Percentiles rank a stretch among this genome's conserved stretches.
Evolutionary conservation across 2,797 vertebrate genomes (phyloP).

Genomic region (Myotis findleyi): DNA sequence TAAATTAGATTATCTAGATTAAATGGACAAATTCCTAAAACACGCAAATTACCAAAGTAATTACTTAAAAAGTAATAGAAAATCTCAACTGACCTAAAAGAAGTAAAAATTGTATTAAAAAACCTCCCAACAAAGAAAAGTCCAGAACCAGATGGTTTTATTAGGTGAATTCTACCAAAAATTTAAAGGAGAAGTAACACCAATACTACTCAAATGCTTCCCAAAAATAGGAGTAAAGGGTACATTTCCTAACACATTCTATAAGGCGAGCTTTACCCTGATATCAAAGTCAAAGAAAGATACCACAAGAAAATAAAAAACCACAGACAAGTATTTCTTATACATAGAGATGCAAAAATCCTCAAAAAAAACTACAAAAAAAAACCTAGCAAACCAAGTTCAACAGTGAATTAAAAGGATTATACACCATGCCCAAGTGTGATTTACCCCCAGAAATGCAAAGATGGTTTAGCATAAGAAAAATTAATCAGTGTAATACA

Average conservation of each 20-base stretch:
- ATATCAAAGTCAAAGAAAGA: not conserved
- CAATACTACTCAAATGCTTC: not conserved
- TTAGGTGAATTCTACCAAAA: not conserved
- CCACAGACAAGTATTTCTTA: not conserved
- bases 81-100: not conserved
- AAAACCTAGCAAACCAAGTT: not conserved
- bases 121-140: not conserved
- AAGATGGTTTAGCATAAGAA: not conserved
- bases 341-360: not conserved
- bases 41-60: not conserved
- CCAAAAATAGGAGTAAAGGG: not conserved
- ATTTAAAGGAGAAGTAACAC: not conserved
- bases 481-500: not conserved
- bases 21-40: not conserved
- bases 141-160: not conserved
- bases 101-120: not conserved
- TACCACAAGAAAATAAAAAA: not conserved
- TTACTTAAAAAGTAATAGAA: not conserved
- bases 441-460: not conserved
- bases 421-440: not conserved
- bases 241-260: not conserved
- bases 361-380: not conserved
- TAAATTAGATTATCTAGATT: not conserved
- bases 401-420: not conserved
- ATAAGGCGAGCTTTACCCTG: not conserved